Evolutionary conservation across 2,113 vertebrate species (phyloP).

Genomic region (Ammospiza nelsoni): DNA sequence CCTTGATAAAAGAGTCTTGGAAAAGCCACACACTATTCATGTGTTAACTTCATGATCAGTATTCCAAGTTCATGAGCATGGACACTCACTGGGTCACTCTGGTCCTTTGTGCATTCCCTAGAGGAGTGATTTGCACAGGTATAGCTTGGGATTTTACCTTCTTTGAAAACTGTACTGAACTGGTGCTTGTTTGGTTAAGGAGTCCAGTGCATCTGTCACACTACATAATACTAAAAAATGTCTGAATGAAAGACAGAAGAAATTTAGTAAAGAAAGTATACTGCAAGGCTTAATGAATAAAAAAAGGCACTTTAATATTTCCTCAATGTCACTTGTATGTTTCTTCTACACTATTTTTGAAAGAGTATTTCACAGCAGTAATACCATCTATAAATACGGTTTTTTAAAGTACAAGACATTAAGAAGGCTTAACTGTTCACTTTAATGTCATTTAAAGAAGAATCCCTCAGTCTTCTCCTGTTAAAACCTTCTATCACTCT

Average conservation of each 20-base stretch:
- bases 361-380: background rate
- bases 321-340: background rate
- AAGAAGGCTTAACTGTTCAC: background rate
- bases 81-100: background rate
- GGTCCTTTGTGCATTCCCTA: background rate
- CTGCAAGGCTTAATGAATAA: background rate
- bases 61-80: background rate
- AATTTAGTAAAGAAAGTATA: background rate
- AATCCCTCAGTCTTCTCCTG: background rate
- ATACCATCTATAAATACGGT: fast-evolving
- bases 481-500: background rate
- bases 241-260: background rate
- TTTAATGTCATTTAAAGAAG: background rate
- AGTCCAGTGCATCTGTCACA: background rate
- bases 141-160: background rate
- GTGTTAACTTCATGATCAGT: background rate
- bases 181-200: background rate
- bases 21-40: background rate
- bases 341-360: background rate
- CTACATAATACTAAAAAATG: background rate
- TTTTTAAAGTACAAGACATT: background rate
- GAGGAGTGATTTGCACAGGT: background rate
- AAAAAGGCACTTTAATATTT: background rate
- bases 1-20: background rate
- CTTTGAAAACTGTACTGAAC: background rate